phyloP scores from a whole-genome alignment of 2,888 invertebrate genomes.

The Euplagia quadripunctaria region DNA sequence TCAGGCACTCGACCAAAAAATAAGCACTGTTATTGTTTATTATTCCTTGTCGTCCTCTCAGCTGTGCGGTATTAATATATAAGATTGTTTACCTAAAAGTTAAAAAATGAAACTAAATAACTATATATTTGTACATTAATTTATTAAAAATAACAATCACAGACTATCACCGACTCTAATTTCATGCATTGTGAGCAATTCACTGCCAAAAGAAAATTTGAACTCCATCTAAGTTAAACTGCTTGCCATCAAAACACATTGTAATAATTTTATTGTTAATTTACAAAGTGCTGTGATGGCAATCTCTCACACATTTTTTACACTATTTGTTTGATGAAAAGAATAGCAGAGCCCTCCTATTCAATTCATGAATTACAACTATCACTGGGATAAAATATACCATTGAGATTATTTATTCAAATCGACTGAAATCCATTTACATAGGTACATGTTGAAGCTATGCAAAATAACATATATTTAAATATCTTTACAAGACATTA shows the following conservation, averaged over 20 bases:
- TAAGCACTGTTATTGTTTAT: too few relatives aligned
- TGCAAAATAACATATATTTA: not conserved
- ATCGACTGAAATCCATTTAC: not conserved
- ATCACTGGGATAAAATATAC: not conserved
- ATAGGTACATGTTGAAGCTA: not conserved
- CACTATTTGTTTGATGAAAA: too few relatives aligned
- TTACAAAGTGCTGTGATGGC: too few relatives aligned
- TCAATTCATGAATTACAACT: not conserved
- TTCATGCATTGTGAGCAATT: slow-evolving; percentile 19
- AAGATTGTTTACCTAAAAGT: not conserved
- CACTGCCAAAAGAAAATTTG: slow-evolving; percentile 3
- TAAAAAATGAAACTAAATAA: not conserved
- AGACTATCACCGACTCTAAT: slow-evolving; percentile 35
- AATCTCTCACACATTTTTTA: too few relatives aligned
- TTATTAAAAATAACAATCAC: slow-evolving; percentile 43
- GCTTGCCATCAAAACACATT: not conserved
- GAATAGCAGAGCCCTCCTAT: not conserved
- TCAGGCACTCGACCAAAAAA: too few relatives aligned
- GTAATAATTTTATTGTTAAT: too few relatives aligned
- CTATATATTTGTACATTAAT: not conserved
- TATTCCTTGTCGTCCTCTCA: too few relatives aligned
- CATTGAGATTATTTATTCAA: not conserved
- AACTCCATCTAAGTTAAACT: slow-evolving; percentile 1
- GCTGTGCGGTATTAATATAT: too few relatives aligned
- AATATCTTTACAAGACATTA: not conserved